Evolutionary conservation across 23 tunicate species (phyloP).

Genomic region (Ascidia mentula): DNA sequence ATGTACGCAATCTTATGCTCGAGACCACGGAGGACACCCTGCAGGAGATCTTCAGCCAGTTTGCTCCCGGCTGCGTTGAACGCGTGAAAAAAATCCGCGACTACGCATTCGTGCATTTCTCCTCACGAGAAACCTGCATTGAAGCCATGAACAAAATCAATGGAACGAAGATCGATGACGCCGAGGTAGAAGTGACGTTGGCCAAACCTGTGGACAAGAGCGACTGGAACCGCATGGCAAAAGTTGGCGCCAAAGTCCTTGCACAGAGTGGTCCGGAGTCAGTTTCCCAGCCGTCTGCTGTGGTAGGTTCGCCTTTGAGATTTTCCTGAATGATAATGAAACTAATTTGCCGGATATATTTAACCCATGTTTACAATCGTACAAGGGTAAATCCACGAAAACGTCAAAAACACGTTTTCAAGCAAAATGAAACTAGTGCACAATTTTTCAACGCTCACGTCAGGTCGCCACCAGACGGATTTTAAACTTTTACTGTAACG

Average conservation of each 20-base stretch:
- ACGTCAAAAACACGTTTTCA: too few species aligned
- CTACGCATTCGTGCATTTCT: constrained; percentile 96
- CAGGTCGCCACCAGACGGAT: too few species aligned
- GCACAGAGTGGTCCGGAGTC: constrained; percentile 30
- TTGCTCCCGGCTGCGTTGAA: constrained; percentile 82
- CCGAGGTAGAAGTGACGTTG: constrained; percentile 88
- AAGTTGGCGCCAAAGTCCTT: constrained; percentile 97
- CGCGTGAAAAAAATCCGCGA: constrained; percentile 98
- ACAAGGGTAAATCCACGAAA: too few species aligned
- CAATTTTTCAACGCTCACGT: too few species aligned
- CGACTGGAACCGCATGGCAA: constrained; percentile 95
- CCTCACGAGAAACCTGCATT: constrained; percentile 84
- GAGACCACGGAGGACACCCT: constrained; percentile 98
- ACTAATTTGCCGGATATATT: too few species aligned
- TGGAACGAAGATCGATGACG: constrained; percentile 75
- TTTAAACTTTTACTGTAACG: too few species aligned
- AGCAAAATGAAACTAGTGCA: too few species aligned
- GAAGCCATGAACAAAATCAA: constrained; percentile 87
- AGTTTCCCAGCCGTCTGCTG: constrained; percentile 13
- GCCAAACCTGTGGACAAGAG: constrained; percentile 99
- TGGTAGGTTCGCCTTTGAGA: too few species aligned
- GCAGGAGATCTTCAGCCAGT: constrained; percentile 90
- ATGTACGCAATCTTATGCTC: constrained; percentile 98
- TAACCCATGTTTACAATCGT: too few species aligned
- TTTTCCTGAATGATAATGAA: too few species aligned